Percentiles rank a stretch among this genome's conserved stretches.
Conservation (phyloP, 92 coral and sea anemone species). For the Hydrozoanthus gracilis region DNA sequence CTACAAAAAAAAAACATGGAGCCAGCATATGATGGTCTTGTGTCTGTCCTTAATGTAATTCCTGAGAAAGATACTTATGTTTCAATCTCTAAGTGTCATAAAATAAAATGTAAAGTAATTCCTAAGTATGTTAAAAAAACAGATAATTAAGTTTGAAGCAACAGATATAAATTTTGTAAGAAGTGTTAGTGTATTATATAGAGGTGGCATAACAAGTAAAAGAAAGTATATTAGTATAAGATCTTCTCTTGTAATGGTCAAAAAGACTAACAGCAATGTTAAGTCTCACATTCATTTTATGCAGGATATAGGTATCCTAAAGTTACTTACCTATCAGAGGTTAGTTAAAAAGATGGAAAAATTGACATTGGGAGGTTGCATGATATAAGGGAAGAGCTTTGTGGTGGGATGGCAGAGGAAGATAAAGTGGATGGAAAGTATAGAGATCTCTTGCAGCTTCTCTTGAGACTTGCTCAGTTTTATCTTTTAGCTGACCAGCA, state of each 20-base stretch:
- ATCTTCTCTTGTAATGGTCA: conserved; percentile 51
- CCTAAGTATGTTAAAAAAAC: conserved; percentile 52
- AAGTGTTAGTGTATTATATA: conserved; percentile 61
- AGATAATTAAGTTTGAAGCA: conserved; percentile 48
- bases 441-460: conserved; percentile 45
- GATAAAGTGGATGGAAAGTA: conserved; percentile 59
- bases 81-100: conserved; percentile 41
- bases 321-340: conserved; percentile 34
- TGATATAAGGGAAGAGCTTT: conserved; percentile 55
- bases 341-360: conserved; percentile 42
- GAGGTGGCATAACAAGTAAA: conserved; percentile 56
- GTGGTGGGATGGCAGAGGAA: conserved; percentile 51
- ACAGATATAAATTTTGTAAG: conserved; percentile 60
- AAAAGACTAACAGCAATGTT: conserved; percentile 6
- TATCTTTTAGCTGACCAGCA: conserved; percentile 41
- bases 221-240: conserved; percentile 48
- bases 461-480: conserved; percentile 38
- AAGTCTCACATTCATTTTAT: conserved; percentile 50
- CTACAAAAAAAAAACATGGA: not conserved
- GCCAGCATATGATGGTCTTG: too few relatives aligned
- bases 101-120: conserved; percentile 50
- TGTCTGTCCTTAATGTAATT: too few relatives aligned
- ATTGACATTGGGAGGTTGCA: conserved; percentile 52
- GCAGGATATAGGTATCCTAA: conserved; percentile 39
- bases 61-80: not conserved